Evolutionary conservation across 2,888 invertebrate genomes (phyloP).

Genomic region (Tinea pellionella): DNA sequence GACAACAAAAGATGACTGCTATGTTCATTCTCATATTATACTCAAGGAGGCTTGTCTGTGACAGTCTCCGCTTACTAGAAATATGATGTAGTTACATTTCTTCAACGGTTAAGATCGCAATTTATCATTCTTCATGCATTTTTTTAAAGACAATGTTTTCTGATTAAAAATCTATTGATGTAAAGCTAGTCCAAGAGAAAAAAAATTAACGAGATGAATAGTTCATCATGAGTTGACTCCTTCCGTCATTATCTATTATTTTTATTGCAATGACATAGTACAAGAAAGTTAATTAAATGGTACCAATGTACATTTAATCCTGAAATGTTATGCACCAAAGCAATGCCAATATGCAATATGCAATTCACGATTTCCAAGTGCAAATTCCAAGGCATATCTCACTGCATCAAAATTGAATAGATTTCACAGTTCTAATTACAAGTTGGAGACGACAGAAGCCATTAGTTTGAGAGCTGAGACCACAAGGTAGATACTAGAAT

Average conservation of each 20-base stretch:
- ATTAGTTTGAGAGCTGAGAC: not conserved
- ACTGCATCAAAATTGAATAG: not conserved
- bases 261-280: too few species aligned
- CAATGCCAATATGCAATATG: not conserved
- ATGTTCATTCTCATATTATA: not conserved
- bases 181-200: too few species aligned
- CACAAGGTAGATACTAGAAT: not conserved
- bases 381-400: not conserved
- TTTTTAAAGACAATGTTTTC: not conserved
- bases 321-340: too few species aligned
- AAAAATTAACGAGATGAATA: too few species aligned
- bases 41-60: not conserved
- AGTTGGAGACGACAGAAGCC: not conserved
- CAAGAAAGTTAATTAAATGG: too few species aligned
- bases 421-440: slow-evolving; percentile 2
- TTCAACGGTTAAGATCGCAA: not conserved
- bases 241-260: too few species aligned
- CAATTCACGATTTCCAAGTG: not conserved
- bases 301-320: too few species aligned
- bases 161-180: too few species aligned
- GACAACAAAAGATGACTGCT: slow-evolving; percentile 1
- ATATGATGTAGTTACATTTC: not conserved
- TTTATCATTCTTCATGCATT: not conserved
- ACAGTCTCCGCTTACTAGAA: not conserved
- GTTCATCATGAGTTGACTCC: too few species aligned